A percentile compares a stretch with the other conserved stretches of the same genome.
Evolutionary conservation across 2,888 invertebrate genomes (phyloP).

Genomic region (Balanococcus diminutus): DNA sequence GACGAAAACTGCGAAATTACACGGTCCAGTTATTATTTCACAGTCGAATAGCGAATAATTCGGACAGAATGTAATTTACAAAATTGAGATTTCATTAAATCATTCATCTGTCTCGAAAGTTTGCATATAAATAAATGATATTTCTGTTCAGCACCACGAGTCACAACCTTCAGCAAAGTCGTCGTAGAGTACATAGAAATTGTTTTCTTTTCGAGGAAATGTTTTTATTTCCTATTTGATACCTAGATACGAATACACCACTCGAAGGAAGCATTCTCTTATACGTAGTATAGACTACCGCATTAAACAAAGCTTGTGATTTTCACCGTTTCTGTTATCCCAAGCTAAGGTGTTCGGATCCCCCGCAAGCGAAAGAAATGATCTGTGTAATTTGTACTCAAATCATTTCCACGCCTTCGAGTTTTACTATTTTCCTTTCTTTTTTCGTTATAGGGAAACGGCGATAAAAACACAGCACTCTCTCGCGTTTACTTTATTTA

Average conservation of each 20-base stretch:
- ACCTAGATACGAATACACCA: not conserved
- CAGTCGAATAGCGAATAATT: not conserved
- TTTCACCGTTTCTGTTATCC: constrained; percentile 20
- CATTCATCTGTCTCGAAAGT: not conserved
- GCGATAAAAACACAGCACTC: constrained; percentile 27
- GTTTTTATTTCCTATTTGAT: not conserved
- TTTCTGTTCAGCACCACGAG: not conserved
- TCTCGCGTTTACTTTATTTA: constrained; percentile 44
- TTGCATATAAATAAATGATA: not conserved
- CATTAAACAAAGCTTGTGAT: constrained; percentile 33
- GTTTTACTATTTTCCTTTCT: constrained; percentile 27
- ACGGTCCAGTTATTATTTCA: not conserved
- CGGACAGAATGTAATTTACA: not conserved
- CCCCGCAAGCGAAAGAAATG: constrained; percentile 43
- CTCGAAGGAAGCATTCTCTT: not conserved
- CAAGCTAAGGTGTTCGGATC: not conserved
- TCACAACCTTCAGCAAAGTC: no score
- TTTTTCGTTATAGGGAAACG: constrained; percentile 22
- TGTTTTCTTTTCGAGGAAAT: not conserved
- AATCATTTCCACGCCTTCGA: constrained; percentile 50
- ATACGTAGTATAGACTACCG: not conserved
- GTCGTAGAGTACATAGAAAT: not conserved
- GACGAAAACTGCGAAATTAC: no score
- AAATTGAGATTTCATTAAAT: not conserved
- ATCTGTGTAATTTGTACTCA: constrained; percentile 54